These are phyloP conservation scores for Antheraea pernyi DNA, from an alignment of 1,140 invertebrate species.

Conservation along the genomic window DNA sequence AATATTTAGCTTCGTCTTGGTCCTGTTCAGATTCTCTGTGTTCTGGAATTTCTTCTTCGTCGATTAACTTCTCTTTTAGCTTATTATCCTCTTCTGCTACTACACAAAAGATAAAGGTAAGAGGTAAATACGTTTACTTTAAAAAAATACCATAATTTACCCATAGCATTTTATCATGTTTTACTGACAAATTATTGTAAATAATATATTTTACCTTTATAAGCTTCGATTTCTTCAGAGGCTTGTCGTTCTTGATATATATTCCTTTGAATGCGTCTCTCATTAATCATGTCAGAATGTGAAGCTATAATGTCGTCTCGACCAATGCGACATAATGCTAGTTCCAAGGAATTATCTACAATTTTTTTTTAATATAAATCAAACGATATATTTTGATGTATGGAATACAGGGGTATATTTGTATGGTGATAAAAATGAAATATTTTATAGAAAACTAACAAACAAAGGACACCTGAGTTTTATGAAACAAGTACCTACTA, in stretches of 20 bases:
- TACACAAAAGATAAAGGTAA: conserved; percentile 27
- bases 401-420: too few relatives aligned
- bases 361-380: too few relatives aligned
- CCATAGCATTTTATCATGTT: too few relatives aligned
- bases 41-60: conserved; percentile 62
- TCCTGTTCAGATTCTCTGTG: conserved; percentile 74
- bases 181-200: neutral
- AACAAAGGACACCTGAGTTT: too few relatives aligned
- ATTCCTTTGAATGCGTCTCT: conserved; percentile 85
- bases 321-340: conserved; percentile 92
- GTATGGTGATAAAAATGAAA: too few relatives aligned
- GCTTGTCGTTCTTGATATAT: conserved; percentile 81
- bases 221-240: conserved; percentile 76
- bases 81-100: conserved; percentile 72
- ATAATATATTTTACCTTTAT: conserved; percentile 57
- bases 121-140: too few relatives aligned
- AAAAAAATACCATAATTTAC: too few relatives aligned
- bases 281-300: conserved; percentile 92
- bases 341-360: conserved; percentile 91
- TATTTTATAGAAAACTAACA: too few relatives aligned
- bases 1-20: conserved; percentile 85
- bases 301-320: conserved; percentile 95
- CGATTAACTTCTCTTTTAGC: conserved; percentile 66
- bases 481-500: too few relatives aligned
- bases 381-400: too few relatives aligned